A percentile compares a stretch with the other conserved stretches of the same genome.
Evolutionary conservation across 1,140 invertebrate genomes (phyloP).

Genomic region (Drosophila azteca): DNA sequence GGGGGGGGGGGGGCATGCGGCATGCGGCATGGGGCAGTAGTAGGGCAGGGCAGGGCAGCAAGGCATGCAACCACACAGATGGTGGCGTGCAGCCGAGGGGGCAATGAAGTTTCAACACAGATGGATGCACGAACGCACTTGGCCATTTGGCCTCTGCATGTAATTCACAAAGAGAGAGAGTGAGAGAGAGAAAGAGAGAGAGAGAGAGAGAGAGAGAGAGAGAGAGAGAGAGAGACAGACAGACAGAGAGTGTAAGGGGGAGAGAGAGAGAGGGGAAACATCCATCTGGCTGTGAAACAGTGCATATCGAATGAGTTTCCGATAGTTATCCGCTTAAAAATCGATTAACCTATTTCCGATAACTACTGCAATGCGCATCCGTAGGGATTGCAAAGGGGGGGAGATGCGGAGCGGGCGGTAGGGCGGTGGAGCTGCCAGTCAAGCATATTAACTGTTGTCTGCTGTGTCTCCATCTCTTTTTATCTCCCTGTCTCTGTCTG

Average conservation of each 20-base stretch:
- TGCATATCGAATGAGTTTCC: constrained; percentile 82
- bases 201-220: neutral
- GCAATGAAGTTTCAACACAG: constrained; percentile 31
- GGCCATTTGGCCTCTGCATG: constrained; percentile 22
- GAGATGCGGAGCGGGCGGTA: no score
- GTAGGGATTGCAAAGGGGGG: constrained; percentile 9
- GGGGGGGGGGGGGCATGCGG: no score
- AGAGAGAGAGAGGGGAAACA: neutral
- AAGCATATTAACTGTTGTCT: constrained; percentile 70
- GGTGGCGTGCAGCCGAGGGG: neutral
- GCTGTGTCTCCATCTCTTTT: constrained; percentile 2
- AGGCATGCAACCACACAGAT: constrained; percentile 54
- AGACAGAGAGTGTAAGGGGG: neutral
- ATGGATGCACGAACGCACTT: constrained; percentile 52
- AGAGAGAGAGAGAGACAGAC: no score
- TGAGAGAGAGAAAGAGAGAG: neutral
- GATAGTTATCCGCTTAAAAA: constrained; percentile 82
- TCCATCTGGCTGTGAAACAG: constrained; percentile 64
- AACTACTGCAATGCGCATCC: constrained; percentile 82
- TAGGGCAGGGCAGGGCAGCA: constrained; percentile 48
- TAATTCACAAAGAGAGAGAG: constrained; percentile 1
- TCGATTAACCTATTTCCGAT: constrained; percentile 83
- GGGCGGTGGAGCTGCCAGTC: constrained; percentile 48
- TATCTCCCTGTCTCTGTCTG: constrained; percentile 3
- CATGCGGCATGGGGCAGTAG: constrained; percentile 14